Conservation (phyloP, 92 coral and sea anemone genomes). For the Metridium senile region DNA sequence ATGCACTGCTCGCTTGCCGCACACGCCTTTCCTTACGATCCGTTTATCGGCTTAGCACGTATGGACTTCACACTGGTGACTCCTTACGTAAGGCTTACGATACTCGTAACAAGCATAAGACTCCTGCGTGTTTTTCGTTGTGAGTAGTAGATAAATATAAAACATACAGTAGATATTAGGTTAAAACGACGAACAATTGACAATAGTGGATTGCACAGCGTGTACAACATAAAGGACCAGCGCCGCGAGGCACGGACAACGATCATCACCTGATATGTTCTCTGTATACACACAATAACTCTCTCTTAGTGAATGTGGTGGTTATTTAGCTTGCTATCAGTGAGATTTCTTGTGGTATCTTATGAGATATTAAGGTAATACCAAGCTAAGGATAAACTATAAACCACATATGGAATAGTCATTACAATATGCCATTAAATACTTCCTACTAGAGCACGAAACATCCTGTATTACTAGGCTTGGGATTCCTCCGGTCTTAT, state of each 20-base stretch:
- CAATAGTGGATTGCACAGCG: not conserved
- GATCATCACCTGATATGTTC: not conserved
- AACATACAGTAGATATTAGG: too few relatives aligned
- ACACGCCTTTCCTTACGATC: not conserved
- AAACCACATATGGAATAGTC: not conserved
- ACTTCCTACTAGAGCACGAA: not conserved
- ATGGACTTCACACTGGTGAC: not conserved
- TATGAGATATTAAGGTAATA: not conserved
- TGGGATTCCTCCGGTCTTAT: not conserved
- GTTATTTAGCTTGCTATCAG: not conserved
- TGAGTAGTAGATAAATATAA: too few relatives aligned
- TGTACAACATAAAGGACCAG: not conserved
- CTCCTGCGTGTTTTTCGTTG: not conserved
- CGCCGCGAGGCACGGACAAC: not conserved
- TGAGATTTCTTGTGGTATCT: not conserved
- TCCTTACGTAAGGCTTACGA: not conserved
- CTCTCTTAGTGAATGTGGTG: not conserved
- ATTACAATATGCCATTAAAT: not conserved
- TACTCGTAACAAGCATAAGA: not conserved
- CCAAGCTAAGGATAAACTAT: not conserved
- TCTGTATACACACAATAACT: too few relatives aligned
- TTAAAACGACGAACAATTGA: not conserved
- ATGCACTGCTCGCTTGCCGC: not conserved
- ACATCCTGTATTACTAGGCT: not conserved
- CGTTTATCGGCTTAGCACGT: slow-evolving; percentile 3